Evolutionary conservation across 2,888 invertebrate species (phyloP), one percentile per base, ranked within the genome.

Genomic region (Ptychoptera albimana): DNA sequence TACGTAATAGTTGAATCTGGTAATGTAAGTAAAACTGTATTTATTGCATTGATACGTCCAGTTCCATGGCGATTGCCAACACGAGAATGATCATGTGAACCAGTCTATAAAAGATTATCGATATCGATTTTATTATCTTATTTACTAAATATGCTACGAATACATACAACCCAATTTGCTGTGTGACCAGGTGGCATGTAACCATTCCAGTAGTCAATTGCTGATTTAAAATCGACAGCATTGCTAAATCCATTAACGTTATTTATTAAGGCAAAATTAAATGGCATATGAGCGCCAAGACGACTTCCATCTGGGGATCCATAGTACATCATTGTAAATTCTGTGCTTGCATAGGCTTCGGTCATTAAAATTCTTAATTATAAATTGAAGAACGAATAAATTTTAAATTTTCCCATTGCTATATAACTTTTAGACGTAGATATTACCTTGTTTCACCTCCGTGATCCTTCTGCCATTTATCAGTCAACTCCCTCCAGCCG

Each of bases 1-100:
- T 88, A 88, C 1, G 81, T 78, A n/a, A 85, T 72, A 0, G 80
- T 72, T 0, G 80, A 77, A 32, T 88, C 88, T 0, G 85, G 85
- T 16, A 91, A 63, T 11, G 82, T 59, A 56, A 82, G 68, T 46
- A 75, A 72, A 44, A 89, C 61, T 53, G 81, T 73, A 57, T 80
- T 82, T 4, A 83, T 58, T 0, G 76, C 73, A 49, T 82, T 78
- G 0, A 77, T 73, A 58, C 78, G 72, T 49, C 74, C 71, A 7
- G 60, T 60, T 1, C 80, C 77, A 57, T 76, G 72, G n/a, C 81
- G 71, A 23, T 23, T 23, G 23, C 73, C 72, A 57, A 77, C 69
- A 40, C 81, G 66, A 40, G 61, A 63, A 46, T 73, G 72, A 56
- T 82, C 81, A 52, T 81, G 80, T 9, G 34, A 34, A 3, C 42